Evolutionary conservation across 2,113 vertebrate genomes (phyloP).

Genomic region (Semnornis frantzii): DNA sequence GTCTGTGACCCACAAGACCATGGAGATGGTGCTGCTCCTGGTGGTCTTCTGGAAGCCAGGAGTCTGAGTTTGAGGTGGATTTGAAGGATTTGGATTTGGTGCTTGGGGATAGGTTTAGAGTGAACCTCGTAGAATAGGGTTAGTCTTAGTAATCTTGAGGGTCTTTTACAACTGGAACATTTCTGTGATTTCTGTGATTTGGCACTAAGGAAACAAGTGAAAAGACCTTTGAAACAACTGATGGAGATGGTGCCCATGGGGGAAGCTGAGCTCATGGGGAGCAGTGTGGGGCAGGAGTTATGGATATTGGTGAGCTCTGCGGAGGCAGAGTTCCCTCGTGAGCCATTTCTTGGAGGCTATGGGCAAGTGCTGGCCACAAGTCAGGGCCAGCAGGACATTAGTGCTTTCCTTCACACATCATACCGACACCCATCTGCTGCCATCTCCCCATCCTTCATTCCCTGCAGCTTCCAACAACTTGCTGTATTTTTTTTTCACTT

Average conservation of each 20-base stretch:
- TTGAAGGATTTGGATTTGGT: background rate
- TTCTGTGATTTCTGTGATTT: background rate
- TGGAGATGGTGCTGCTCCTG: background rate
- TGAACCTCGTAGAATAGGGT: too few species aligned
- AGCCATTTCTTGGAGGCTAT: background rate
- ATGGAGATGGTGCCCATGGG: accelerated
- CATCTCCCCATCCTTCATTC: background rate
- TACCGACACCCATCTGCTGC: background rate
- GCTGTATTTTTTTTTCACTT: background rate
- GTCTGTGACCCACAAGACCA: background rate
- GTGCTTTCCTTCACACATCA: background rate
- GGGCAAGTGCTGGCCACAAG: accelerated
- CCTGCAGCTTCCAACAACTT: background rate
- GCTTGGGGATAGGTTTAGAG: too few species aligned
- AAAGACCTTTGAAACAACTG: background rate
- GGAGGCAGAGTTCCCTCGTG: background rate
- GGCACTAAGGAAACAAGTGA: background rate
- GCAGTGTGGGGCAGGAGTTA: background rate
- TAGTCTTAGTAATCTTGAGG: too few species aligned
- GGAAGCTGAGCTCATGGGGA: background rate
- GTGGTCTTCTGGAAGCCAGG: background rate
- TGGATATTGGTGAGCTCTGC: background rate
- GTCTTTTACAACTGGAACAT: too few species aligned
- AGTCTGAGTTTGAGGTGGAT: accelerated
- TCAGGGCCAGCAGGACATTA: background rate